Percentiles rank a stretch among this genome's conserved stretches.
Evolutionary conservation across 2,888 invertebrate genomes (phyloP).

Genomic region (Polyommatus icarus): DNA sequence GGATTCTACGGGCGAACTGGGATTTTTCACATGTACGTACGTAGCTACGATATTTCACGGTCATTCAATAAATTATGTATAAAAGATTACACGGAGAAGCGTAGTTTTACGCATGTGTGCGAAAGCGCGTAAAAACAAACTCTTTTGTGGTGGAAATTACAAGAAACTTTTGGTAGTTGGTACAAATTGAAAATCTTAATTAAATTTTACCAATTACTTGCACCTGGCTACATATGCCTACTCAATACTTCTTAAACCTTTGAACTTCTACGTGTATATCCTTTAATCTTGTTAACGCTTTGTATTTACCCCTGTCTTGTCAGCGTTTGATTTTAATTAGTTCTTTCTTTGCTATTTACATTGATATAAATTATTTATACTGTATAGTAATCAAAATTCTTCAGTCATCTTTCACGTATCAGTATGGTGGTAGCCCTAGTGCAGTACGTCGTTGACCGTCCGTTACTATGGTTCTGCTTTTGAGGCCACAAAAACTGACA

Average conservation of each 20-base stretch:
- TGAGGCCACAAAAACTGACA: conserved; percentile 42
- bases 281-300: not conserved
- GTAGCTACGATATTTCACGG: not conserved
- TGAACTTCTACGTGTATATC: not conserved
- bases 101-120: too few species aligned
- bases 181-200: too few species aligned
- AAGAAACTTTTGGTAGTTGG: not conserved
- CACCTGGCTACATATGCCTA: not conserved
- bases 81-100: too few species aligned
- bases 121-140: too few species aligned
- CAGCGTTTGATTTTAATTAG: not conserved
- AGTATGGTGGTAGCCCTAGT: conserved; percentile 28
- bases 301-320: not conserved
- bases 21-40: not conserved
- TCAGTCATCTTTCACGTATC: not conserved
- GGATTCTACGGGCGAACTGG: not conserved
- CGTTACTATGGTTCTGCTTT: conserved; percentile 33
- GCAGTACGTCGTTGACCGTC: conserved; percentile 35
- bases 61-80: too few species aligned
- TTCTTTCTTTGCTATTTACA: not conserved
- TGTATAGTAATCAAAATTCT: not conserved
- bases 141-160: too few species aligned
- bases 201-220: not conserved
- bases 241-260: not conserved
- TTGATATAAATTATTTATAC: not conserved